Evolutionary conservation across 2,888 invertebrate genomes (phyloP).

Genomic region (Sarcophaga carnaria): DNA sequence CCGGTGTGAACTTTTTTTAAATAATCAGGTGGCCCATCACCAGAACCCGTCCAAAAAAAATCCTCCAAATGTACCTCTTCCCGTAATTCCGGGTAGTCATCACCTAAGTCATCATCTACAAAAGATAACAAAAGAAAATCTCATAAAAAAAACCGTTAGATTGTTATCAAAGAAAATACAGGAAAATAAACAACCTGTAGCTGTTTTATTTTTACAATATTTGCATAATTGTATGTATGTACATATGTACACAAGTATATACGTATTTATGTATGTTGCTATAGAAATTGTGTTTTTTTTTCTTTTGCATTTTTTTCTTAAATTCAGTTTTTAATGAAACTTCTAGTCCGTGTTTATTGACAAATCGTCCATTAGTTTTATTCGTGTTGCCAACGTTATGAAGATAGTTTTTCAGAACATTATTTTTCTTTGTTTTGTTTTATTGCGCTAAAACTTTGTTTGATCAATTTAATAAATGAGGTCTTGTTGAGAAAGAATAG

Average conservation of each 20-base stretch:
- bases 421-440: conserved; percentile 11
- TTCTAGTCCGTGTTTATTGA: conserved; percentile 75
- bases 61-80: conserved; percentile 86
- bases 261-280: conserved; percentile 71
- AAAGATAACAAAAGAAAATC: background rate
- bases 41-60: conserved; percentile 95
- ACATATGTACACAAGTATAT: conserved; percentile 23
- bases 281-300: conserved; percentile 72
- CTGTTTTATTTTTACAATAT: background rate
- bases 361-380: conserved; percentile 72
- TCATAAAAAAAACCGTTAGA: background rate
- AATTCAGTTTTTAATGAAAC: conserved; percentile 61
- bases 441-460: conserved; percentile 73
- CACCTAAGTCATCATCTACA: conserved; percentile 75
- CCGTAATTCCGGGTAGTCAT: conserved; percentile 78
- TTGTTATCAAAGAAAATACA: background rate
- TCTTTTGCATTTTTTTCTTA: conserved; percentile 23
- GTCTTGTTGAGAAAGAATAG: conserved; percentile 50
- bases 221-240: background rate
- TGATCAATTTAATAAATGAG: conserved; percentile 76
- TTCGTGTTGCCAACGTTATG: conserved; percentile 73
- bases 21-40: conserved; percentile 87
- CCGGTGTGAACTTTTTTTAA: conserved; percentile 82
- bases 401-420: conserved; percentile 12
- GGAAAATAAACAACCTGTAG: conserved; percentile 11